Percentiles rank a stretch among this genome's conserved stretches.
Evolutionary conservation across 1,140 invertebrate genomes (phyloP).

Genomic region (Triops cancriformis): DNA sequence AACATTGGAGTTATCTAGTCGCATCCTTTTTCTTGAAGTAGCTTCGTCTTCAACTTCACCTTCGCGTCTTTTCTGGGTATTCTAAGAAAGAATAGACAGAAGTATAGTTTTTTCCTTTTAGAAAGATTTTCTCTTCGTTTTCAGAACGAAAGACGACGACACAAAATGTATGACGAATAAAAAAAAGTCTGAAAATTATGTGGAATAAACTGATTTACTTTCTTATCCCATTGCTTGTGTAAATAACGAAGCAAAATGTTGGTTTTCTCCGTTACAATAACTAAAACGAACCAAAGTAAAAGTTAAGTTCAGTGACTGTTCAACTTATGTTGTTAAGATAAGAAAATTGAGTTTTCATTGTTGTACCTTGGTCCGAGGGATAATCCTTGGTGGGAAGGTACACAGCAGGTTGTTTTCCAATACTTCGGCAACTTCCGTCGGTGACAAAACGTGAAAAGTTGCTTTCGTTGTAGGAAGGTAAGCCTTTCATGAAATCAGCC

Average conservation of each 20-base stretch:
- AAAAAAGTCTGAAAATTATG: no score
- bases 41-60: constrained; percentile 3
- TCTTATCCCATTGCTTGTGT: constrained; percentile 89
- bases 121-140: no score
- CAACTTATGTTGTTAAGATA: no score
- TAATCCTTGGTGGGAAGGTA: constrained; percentile 83
- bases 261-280: constrained; percentile 90
- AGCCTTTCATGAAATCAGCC: constrained; percentile 76
- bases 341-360: no score
- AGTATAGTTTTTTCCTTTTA: no score
- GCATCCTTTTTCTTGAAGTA: background rate
- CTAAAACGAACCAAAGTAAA: constrained; percentile 48
- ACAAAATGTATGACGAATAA: no score
- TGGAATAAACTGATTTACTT: no score
- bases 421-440: constrained; percentile 70
- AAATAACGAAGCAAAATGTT: constrained; percentile 86
- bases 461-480: constrained; percentile 79
- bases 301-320: no score
- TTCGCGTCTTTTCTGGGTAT: background rate
- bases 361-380: constrained; percentile 73
- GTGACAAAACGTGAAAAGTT: constrained; percentile 84
- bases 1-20: background rate
- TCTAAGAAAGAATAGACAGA: background rate
- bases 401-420: constrained; percentile 75
- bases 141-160: no score